Evolutionary conservation across 2,888 invertebrate genomes (phyloP), one percentile per base, ranked within the genome.

Genomic region (Tanypteryx hageni): DNA sequence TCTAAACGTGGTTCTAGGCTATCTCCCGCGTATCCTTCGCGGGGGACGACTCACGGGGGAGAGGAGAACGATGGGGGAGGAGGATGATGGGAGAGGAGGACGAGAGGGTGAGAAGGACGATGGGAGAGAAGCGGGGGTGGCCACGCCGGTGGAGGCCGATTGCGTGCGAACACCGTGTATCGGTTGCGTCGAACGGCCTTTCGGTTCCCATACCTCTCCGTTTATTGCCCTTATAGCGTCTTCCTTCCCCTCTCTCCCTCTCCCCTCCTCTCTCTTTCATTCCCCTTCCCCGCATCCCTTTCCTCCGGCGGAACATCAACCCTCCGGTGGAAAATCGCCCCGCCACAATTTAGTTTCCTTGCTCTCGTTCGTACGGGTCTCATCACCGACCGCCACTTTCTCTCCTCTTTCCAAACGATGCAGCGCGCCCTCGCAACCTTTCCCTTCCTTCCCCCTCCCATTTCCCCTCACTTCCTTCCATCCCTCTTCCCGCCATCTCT

Each of bases 221-320:
- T 89, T 89, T 89, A 86, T 86, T 86, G 86, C 86, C 86, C 86
- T 86, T 61, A 89, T 89, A 89, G 89, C 89, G 89, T 64, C 89
- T 64, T 27, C 27, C 57, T 27, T 27, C 31, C 18, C 22, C 61
- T 27, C 59, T 11, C 44, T 44, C 5, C 44, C 44, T 44, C 44
- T 44, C 83, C 9, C 83, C 56, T 44, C 83, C 11, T 56, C 56
- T 44, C 10, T 83, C 83, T 56, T 57, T n/a, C 11, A 10, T 57
- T 18, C 83, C 18, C 83, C 56, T 10, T 44, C 83, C 18, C 56
- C 56, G n/a, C n/a, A 56, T 44, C 56, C n/a, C 83, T 57, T n/a
- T 82, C 44, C 27, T 31, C 82, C n/a, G 9, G 14, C 83, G 31
- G 86, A 89, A 89, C 64, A 89, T 89, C 89, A 44, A 61, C 89